Conservation (phyloP, 2,797 vertebrate genomes). For the Pipistrellus kuhlii region DNA sequence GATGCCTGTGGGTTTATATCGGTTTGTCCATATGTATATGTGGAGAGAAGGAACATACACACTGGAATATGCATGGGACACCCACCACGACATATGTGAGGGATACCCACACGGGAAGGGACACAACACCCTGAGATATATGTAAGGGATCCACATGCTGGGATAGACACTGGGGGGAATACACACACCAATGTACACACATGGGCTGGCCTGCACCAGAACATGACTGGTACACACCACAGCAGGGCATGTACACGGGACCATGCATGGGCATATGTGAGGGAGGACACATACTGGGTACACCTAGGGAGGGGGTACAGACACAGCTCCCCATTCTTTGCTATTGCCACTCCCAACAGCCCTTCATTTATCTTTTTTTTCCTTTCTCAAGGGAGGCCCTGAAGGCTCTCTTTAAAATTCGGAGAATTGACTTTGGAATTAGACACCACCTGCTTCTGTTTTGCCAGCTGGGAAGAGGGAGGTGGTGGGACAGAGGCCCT, state of each 20-base stretch:
- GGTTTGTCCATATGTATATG: not conserved
- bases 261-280: not conserved
- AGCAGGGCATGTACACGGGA: not conserved
- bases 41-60: not conserved
- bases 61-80: too few relatives aligned
- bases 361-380: not conserved
- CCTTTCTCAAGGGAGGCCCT: not conserved
- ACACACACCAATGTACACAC: not conserved
- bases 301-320: not conserved
- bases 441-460: not conserved
- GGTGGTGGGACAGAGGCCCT: not conserved
- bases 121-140: not conserved
- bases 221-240: not conserved
- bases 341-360: not conserved
- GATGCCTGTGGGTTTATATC: not conserved
- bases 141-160: not conserved
- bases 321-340: not conserved
- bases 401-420: not conserved
- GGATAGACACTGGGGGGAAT: not conserved
- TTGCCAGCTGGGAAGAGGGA: not conserved
- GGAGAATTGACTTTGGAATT: constrained; percentile 25
- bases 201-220: too few relatives aligned
- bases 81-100: not conserved
- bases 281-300: not conserved
- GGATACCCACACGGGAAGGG: not conserved